A percentile compares a stretch with the other conserved stretches of the same genome.
These are phyloP conservation scores for Lordiphosa andalusiaca DNA, from an alignment of 2,888 invertebrate genomes.

Conservation along the genomic window DNA sequence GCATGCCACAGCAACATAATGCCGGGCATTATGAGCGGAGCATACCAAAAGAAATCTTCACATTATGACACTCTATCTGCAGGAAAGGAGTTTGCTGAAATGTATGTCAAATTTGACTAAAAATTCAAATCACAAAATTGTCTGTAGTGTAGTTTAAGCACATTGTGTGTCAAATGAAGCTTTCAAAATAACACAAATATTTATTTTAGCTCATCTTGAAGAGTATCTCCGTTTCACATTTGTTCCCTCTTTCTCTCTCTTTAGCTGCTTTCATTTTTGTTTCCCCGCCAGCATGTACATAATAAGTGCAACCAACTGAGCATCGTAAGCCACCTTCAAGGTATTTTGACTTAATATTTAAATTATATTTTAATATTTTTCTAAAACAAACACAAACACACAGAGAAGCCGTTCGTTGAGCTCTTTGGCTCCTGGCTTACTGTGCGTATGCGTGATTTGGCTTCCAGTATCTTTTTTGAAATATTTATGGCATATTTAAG, in stretches of 20 bases:
- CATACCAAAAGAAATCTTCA: constrained; percentile 12
- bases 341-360: constrained; percentile 28
- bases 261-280: not conserved
- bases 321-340: constrained; percentile 14
- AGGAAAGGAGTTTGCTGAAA: not conserved
- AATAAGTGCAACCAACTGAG: constrained; percentile 19
- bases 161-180: not conserved
- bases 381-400: constrained; percentile 12
- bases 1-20: constrained; percentile 18
- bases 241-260: not conserved
- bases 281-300: constrained; percentile 1
- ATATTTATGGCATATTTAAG: constrained; percentile 34
- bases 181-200: too few species aligned
- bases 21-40: constrained; percentile 19
- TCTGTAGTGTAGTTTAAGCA: too few species aligned
- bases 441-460: constrained; percentile 29
- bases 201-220: too few species aligned
- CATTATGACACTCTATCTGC: constrained; percentile 6
- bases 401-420: constrained; percentile 1
- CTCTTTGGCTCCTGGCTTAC: constrained; percentile 12
- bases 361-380: constrained; percentile 28
- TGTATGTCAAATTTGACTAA: not conserved
- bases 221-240: too few species aligned
- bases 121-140: too few species aligned
- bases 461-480: constrained; percentile 19